These are phyloP conservation scores for Cephus cinctus DNA, from an alignment of 1,140 invertebrate genomes.

Conservation along the genomic window DNA sequence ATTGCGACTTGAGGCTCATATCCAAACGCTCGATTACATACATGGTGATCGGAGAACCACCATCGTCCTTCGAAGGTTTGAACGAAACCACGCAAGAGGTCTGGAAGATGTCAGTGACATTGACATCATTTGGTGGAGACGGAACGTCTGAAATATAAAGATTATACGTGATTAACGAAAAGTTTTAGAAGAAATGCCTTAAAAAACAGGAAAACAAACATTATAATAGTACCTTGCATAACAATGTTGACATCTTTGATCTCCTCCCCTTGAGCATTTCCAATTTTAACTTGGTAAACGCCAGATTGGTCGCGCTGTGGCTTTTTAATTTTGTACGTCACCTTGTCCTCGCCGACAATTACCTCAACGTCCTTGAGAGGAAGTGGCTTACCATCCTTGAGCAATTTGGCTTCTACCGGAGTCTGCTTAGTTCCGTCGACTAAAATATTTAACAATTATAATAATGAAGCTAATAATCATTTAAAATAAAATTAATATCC, in stretches of 20 bases:
- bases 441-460: slow-evolving; percentile 38
- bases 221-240: slow-evolving; percentile 69
- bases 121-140: slow-evolving; percentile 80
- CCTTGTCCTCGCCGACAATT: slow-evolving; percentile 85
- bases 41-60: slow-evolving; percentile 84
- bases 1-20: slow-evolving; percentile 80
- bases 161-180: slow-evolving; percentile 6
- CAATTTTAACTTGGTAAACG: slow-evolving; percentile 82
- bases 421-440: slow-evolving; percentile 84
- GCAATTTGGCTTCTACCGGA: slow-evolving; percentile 82
- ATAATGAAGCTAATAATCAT: not conserved
- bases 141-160: slow-evolving; percentile 72
- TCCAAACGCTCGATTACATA: slow-evolving; percentile 96
- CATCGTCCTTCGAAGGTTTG: slow-evolving; percentile 91
- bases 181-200: not conserved
- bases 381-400: slow-evolving; percentile 85
- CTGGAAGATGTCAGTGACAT: slow-evolving; percentile 89
- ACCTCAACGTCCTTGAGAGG: slow-evolving; percentile 86
- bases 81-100: slow-evolving; percentile 89
- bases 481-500: not conserved
- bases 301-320: slow-evolving; percentile 78
- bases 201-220: slow-evolving; percentile 1
- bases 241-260: slow-evolving; percentile 79
- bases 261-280: slow-evolving; percentile 86
- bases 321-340: slow-evolving; percentile 88